Conservation (phyloP, 2,888 invertebrate genomes). For the Plagiodera versicolora region DNA sequence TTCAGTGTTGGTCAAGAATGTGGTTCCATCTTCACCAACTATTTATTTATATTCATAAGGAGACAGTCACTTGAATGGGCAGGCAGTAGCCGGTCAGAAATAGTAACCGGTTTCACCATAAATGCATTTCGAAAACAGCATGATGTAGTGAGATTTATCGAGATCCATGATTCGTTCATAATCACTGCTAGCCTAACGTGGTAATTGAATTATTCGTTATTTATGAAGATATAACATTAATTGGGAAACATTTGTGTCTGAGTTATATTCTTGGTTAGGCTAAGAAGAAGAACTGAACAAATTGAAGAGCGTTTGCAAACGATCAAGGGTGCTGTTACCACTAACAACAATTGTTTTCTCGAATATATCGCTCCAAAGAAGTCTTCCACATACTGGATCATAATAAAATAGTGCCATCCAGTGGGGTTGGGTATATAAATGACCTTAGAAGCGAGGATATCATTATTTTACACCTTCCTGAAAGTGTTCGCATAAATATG, state of each 20-base stretch:
- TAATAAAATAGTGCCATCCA: too few species aligned
- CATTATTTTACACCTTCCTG: conserved; percentile 52
- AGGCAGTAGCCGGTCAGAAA: conserved; percentile 48
- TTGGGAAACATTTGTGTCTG: too few species aligned
- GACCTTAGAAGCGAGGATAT: conserved; percentile 36
- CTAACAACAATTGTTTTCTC: too few species aligned
- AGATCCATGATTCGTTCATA: conserved; percentile 45
- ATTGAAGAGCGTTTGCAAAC: too few species aligned
- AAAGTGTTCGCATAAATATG: conserved; percentile 52
- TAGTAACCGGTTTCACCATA: conserved; percentile 48
- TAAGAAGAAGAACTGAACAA: too few species aligned
- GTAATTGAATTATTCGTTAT: not conserved
- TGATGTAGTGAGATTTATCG: conserved; percentile 48
- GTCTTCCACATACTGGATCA: too few species aligned
- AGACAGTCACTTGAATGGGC: conserved; percentile 37
- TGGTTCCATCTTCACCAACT: conserved; percentile 33
- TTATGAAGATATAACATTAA: not conserved
- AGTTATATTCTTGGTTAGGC: too few species aligned
- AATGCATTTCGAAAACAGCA: conserved; percentile 49
- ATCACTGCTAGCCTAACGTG: conserved; percentile 35
- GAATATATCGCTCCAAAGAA: too few species aligned
- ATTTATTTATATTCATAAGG: conserved; percentile 21
- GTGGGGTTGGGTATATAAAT: conserved; percentile 21
- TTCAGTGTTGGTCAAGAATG: conserved; percentile 40
- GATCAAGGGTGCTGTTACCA: too few species aligned